A percentile compares a stretch with the other conserved stretches of the same genome.
Evolutionary conservation across 2,797 vertebrate genomes (phyloP).

Genomic region (Mus spretus): DNA sequence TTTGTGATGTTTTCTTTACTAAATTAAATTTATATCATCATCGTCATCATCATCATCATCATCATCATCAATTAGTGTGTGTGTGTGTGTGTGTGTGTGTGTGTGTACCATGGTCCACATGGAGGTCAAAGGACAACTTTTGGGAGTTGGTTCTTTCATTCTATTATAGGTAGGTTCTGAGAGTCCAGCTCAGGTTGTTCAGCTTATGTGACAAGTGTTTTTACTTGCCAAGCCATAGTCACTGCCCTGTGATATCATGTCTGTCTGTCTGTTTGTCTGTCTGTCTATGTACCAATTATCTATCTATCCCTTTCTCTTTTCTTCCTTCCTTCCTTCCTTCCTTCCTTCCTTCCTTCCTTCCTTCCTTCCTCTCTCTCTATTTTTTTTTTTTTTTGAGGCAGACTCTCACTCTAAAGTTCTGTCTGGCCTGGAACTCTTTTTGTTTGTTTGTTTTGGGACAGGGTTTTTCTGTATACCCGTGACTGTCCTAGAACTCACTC

Average conservation of each 20-base stretch:
- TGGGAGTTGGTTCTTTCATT: background rate
- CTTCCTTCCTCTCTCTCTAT: background rate
- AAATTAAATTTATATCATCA: background rate
- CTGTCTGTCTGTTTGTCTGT: background rate
- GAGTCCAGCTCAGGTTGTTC: background rate
- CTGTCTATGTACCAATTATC: too few species aligned
- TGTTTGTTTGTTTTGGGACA: too few species aligned
- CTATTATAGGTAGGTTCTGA: background rate
- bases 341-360: too few species aligned
- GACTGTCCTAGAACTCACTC: too few species aligned
- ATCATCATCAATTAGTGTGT: background rate
- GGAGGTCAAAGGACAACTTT: background rate
- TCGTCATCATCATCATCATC: rapidly evolving
- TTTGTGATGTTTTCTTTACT: constrained; percentile 60
- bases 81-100: too few species aligned
- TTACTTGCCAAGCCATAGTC: background rate
- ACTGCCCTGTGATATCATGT: background rate
- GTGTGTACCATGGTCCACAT: too few species aligned
- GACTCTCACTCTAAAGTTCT: background rate
- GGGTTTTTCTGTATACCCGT: too few species aligned
- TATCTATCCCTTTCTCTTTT: too few species aligned
- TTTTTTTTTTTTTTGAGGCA: too few species aligned
- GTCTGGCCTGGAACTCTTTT: background rate
- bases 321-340: too few species aligned
- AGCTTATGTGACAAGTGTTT: background rate